A percentile compares a stretch with the other conserved stretches of the same genome.
phyloP scores from a whole-genome alignment of 2,797 vertebrate species.

The Poecilia velifera region DNA sequence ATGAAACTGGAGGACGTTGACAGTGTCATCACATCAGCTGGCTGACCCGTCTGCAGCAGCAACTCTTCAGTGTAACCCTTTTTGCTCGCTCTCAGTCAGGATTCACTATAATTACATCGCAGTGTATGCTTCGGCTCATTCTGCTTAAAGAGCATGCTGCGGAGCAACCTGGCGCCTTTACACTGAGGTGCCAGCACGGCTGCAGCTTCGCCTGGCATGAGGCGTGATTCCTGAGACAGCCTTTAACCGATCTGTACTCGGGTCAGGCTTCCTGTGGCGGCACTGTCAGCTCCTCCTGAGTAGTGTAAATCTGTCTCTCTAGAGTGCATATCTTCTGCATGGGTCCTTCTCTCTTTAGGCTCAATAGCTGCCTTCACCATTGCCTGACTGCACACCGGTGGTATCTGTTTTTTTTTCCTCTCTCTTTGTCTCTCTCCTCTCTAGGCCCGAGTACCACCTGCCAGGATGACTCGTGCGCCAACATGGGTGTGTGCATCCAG shows the following conservation, averaged over 20 bases:
- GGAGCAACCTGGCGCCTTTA: conserved; percentile 27
- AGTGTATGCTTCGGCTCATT: neutral
- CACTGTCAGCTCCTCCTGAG: conserved; percentile 61
- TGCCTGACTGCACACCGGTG: conserved; percentile 44
- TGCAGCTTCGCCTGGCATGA: conserved; percentile 37
- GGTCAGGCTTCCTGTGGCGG: conserved; percentile 61
- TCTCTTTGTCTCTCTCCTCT: neutral
- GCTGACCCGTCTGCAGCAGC: conserved; percentile 9
- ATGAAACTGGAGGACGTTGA: conserved; percentile 30
- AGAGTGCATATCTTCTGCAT: conserved; percentile 72
- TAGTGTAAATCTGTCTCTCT: conserved; percentile 36
- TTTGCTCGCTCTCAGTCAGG: neutral
- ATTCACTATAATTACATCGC: conserved; percentile 25
- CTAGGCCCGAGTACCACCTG: conserved; percentile 95
- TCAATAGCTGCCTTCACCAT: conserved; percentile 23
- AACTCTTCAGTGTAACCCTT: conserved; percentile 7
- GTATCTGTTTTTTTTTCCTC: conserved; percentile 13
- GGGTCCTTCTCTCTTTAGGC: conserved; percentile 53
- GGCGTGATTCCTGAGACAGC: conserved; percentile 33
- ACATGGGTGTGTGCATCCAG: conserved; percentile 96
- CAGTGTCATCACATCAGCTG: conserved; percentile 62
- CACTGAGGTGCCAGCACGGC: neutral
- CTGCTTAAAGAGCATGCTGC: conserved; percentile 19
- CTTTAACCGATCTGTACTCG: conserved; percentile 25
- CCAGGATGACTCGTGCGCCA: conserved; percentile 96